Percentiles rank a stretch among this genome's conserved stretches.
phyloP scores from a whole-genome alignment of 1,140 invertebrate genomes.

The Cydia pomonella region DNA sequence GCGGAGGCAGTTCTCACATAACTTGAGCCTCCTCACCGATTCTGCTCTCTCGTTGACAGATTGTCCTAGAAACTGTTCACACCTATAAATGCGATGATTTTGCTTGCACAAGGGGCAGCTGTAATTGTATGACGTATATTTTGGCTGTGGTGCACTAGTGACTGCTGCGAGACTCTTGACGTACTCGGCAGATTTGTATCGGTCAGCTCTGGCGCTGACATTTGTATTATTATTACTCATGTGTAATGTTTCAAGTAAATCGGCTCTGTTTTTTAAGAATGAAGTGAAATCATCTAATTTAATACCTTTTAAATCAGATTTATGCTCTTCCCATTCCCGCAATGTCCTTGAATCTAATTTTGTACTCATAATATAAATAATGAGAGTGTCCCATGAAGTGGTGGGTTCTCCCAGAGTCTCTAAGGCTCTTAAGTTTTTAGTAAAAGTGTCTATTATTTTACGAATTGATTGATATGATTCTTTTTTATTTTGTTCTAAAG shows the following conservation, averaged over 20 bases:
- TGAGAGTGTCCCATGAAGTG: constrained; percentile 30
- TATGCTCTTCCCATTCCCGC: constrained; percentile 35
- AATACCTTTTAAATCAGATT: constrained; percentile 5
- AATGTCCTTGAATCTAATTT: constrained; percentile 33
- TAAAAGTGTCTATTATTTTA: constrained; percentile 26
- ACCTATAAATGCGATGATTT: constrained; percentile 31
- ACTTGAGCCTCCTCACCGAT: constrained; percentile 7
- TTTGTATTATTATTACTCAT: constrained; percentile 22
- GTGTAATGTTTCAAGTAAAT: background rate
- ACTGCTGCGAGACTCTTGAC: constrained; percentile 29
- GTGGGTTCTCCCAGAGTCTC: constrained; percentile 33
- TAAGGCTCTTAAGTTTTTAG: constrained; percentile 32
- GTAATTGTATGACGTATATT: constrained; percentile 7
- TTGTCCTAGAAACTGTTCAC: constrained; percentile 16
- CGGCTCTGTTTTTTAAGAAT: constrained; percentile 4
- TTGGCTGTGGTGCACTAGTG: background rate
- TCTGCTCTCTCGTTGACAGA: constrained; percentile 21
- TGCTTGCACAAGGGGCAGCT: constrained; percentile 27
- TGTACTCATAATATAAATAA: constrained; percentile 28
- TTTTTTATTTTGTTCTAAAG: constrained; percentile 18
- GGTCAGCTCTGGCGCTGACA: constrained; percentile 8
- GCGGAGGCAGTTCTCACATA: constrained; percentile 33
- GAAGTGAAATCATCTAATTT: too few relatives aligned
- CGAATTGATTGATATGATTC: constrained; percentile 34
- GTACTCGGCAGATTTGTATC: constrained; percentile 30